Evolutionary conservation across 2,888 invertebrate genomes (phyloP).

Genomic region (Belgica antarctica): DNA sequence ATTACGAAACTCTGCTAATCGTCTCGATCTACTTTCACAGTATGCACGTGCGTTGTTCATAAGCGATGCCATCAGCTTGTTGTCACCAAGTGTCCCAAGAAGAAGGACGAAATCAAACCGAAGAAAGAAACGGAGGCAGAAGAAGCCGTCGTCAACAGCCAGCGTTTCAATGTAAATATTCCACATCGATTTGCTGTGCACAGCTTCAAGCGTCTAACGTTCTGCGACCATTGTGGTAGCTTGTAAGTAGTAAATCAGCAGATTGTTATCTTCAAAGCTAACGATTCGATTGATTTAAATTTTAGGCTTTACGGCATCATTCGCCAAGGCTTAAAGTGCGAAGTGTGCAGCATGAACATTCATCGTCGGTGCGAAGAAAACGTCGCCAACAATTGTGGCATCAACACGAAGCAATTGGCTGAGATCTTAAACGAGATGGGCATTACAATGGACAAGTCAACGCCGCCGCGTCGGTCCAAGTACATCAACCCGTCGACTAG

Average conservation of each 20-base stretch:
- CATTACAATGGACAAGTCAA: slow-evolving; percentile 83
- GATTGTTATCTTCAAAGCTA: background rate
- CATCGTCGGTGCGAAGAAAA: slow-evolving; percentile 99
- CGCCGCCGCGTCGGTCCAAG: slow-evolving; percentile 65
- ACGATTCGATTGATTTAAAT: background rate
- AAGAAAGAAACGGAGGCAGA: background rate
- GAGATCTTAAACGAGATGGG: slow-evolving; percentile 89
- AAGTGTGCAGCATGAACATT: slow-evolving; percentile 95
- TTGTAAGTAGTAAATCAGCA: slow-evolving; percentile 56
- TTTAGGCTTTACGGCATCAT: slow-evolving; percentile 79
- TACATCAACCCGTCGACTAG: slow-evolving; percentile 51
- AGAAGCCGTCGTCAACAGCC: slow-evolving; percentile 53
- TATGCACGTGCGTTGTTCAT: slow-evolving; percentile 99
- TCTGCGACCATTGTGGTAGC: slow-evolving; percentile 99
- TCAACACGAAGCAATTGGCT: slow-evolving; percentile 95
- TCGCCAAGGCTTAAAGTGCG: slow-evolving; percentile 94
- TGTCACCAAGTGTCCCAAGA: slow-evolving; percentile 98
- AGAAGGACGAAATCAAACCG: slow-evolving; percentile 71
- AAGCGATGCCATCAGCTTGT: slow-evolving; percentile 96
- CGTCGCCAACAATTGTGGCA: slow-evolving; percentile 98
- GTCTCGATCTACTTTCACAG: slow-evolving; percentile 61
- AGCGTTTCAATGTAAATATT: slow-evolving; percentile 96
- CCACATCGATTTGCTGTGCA: slow-evolving; percentile 96
- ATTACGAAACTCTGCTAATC: background rate
- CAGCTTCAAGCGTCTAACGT: slow-evolving; percentile 96